Conservation (phyloP, 2,797 vertebrate species). For the Amphiprion clarkii region DNA sequence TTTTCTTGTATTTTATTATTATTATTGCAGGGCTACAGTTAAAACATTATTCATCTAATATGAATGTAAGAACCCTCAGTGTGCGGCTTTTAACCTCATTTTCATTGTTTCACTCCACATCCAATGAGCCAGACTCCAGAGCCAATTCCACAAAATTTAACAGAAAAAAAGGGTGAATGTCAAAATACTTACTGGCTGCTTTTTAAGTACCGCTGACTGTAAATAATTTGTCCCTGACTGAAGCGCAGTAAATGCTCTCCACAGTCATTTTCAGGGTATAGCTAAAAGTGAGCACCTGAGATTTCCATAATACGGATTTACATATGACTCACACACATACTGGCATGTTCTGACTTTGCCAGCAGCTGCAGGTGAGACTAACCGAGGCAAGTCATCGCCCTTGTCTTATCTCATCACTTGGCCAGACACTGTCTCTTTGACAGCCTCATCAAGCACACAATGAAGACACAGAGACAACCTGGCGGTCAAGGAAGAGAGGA, state of each 20-base stretch:
- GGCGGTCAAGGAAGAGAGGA: constrained; percentile 29
- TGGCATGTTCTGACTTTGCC: constrained; percentile 22
- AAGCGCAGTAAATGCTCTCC: constrained; percentile 26
- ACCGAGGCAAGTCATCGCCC: constrained; percentile 51
- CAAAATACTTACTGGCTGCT: constrained; percentile 3
- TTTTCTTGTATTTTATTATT: neutral
- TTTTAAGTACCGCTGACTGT: constrained; percentile 17
- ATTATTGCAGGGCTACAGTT: neutral
- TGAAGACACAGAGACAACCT: constrained; percentile 40
- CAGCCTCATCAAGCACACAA: constrained; percentile 64
- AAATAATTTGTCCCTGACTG: constrained; percentile 27
- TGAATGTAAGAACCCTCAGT: neutral
- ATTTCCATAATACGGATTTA: constrained; percentile 28
- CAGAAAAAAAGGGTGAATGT: neutral
- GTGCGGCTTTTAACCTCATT: neutral
- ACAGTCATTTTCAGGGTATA: constrained; percentile 10
- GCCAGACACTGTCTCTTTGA: constrained; percentile 59
- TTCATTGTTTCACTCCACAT: neutral
- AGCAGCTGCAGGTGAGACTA: constrained; percentile 58
- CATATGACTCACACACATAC: constrained; percentile 14
- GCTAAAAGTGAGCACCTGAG: constrained; percentile 43
- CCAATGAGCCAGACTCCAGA: neutral
- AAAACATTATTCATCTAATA: neutral
- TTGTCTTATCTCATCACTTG: constrained; percentile 63
- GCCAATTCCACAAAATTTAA: neutral